A percentile compares a stretch with the other conserved stretches of the same genome.
Evolutionary conservation across 2,113 vertebrate genomes (phyloP).

Genomic region (Myrmecobius fasciatus): DNA sequence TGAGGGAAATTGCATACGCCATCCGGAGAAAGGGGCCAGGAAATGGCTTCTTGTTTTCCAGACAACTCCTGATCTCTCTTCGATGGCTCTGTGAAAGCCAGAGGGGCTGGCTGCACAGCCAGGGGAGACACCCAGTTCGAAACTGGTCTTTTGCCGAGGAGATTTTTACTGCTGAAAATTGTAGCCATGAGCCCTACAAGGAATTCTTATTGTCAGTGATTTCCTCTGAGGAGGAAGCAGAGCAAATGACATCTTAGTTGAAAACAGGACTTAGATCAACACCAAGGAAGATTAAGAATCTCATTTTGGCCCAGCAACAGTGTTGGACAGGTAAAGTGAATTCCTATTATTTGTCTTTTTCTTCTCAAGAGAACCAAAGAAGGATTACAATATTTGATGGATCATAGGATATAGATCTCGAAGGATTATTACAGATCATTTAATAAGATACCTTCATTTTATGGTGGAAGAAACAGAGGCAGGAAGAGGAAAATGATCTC

Average conservation of each 20-base stretch:
- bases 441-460: not conserved
- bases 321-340: slow-evolving; percentile 56
- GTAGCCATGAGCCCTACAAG: not conserved
- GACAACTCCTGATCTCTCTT: not conserved
- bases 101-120: not conserved
- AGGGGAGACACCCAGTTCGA: not conserved
- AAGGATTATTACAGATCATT: not conserved
- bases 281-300: not conserved
- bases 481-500: not conserved
- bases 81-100: slow-evolving; percentile 49
- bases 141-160: not conserved
- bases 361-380: not conserved
- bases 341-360: not conserved
- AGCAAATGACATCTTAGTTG: slow-evolving; percentile 13
- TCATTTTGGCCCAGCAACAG: not conserved
- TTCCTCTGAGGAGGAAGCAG: not conserved
- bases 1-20: slow-evolving; percentile 63
- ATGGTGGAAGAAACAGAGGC: not conserved
- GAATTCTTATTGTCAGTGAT: not conserved
- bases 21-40: slow-evolving; percentile 72
- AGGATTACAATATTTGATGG: not conserved
- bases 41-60: slow-evolving; percentile 74
- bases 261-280: slow-evolving; percentile 3
- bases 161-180: not conserved
- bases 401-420: not conserved